Evolutionary conservation across 2,113 vertebrate genomes (phyloP).

Genomic region (Noctilio leporinus): DNA sequence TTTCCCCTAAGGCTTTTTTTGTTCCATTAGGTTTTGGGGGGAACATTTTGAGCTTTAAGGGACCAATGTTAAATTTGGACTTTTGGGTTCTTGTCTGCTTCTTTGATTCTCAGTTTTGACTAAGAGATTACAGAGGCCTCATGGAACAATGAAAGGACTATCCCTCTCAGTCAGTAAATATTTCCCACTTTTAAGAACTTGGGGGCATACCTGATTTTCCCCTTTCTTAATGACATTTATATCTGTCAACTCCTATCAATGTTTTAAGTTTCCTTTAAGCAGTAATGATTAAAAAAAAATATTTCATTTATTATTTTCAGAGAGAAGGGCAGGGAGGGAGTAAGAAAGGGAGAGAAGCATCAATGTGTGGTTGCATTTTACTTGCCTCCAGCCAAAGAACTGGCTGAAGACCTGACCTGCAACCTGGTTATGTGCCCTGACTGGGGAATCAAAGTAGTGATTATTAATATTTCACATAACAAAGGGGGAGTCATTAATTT

Average conservation of each 20-base stretch:
- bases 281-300: too few species aligned
- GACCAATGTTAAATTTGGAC: background rate
- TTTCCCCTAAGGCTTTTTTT: background rate
- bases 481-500: background rate
- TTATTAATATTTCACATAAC: background rate
- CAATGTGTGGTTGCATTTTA: too few species aligned
- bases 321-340: too few species aligned
- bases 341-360: too few species aligned
- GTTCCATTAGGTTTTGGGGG: background rate
- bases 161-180: background rate
- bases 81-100: background rate
- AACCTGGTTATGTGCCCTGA: too few species aligned
- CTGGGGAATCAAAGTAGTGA: too few species aligned
- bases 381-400: too few species aligned
- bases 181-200: background rate
- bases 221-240: background rate
- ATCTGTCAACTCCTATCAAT: background rate
- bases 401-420: too few species aligned
- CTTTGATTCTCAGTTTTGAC: background rate
- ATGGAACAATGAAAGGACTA: background rate
- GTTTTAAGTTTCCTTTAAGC: background rate
- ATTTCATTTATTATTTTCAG: too few species aligned
- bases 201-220: background rate
- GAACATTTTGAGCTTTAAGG: background rate
- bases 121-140: background rate